Conservation (phyloP, 2,797 vertebrate species). For the Bovichtus diacanthus region DNA sequence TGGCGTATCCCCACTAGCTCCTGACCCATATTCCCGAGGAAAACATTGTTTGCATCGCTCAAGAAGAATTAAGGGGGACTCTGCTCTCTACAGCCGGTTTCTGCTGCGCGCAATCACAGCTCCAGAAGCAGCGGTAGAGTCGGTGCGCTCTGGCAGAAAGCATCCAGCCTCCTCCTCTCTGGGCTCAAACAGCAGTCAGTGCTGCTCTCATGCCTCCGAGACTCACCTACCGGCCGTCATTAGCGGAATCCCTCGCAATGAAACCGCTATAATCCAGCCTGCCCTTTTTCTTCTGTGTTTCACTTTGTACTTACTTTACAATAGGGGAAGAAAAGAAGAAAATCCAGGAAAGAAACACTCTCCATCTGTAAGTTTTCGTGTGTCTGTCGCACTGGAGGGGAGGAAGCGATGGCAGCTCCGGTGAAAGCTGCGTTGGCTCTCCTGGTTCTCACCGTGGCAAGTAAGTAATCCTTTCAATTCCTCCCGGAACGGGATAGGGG, state of each 20-base stretch:
- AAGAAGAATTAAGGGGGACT: slow-evolving; percentile 35
- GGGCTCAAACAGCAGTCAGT: slow-evolving; percentile 41
- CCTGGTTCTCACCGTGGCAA: slow-evolving; percentile 77
- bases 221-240: slow-evolving; percentile 13
- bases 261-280: slow-evolving; percentile 37
- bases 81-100: slow-evolving; percentile 30
- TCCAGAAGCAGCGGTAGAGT: slow-evolving; percentile 58
- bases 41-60: slow-evolving; percentile 35
- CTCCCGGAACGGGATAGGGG: background rate
- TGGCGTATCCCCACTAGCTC: slow-evolving; percentile 30
- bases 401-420: slow-evolving; percentile 75
- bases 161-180: slow-evolving; percentile 51
- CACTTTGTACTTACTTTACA: slow-evolving; percentile 28
- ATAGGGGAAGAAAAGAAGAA: slow-evolving; percentile 4
- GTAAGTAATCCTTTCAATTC: slow-evolving; percentile 72
- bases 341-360: background rate
- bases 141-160: slow-evolving; percentile 63
- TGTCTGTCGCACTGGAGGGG: slow-evolving; percentile 69
- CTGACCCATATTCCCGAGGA: slow-evolving; percentile 19
- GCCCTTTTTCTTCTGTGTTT: background rate
- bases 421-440: slow-evolving; percentile 77
- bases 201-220: slow-evolving; percentile 37
- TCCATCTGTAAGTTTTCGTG: slow-evolving; percentile 63
- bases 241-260: slow-evolving; percentile 36
- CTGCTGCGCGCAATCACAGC: slow-evolving; percentile 66